Conservation (phyloP, 2,113 vertebrate genomes). For the Hippocampus abdominalis region DNA sequence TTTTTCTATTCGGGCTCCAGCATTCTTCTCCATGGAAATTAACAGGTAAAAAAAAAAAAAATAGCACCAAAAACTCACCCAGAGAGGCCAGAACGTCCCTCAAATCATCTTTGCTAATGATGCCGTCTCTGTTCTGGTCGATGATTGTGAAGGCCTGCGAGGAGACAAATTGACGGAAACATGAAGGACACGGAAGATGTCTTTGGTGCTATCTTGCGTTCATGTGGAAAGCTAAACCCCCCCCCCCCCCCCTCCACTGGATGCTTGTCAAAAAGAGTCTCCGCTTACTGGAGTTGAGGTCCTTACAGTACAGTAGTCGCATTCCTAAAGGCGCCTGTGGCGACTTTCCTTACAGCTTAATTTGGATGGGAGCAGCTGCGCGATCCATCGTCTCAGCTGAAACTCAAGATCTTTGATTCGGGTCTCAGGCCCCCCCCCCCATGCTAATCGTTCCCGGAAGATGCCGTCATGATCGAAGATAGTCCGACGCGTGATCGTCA, state of each 20-base stretch:
- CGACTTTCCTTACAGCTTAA: slow-evolving; percentile 4
- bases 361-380: slow-evolving; percentile 54
- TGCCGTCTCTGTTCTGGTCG: slow-evolving; percentile 89
- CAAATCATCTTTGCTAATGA: slow-evolving; percentile 89
- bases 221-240: not conserved
- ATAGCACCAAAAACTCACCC: slow-evolving; percentile 66
- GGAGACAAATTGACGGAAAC: not conserved
- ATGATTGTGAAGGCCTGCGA: slow-evolving; percentile 88
- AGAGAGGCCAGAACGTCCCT: slow-evolving; percentile 86
- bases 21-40: not conserved
- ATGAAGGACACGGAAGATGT: not conserved
- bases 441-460: not conserved
- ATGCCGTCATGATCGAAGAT: not conserved
- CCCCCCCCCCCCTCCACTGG: not conserved
- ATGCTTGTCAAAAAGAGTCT: not conserved
- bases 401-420: slow-evolving; percentile 59
- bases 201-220: not conserved
- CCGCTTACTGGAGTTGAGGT: not conserved
- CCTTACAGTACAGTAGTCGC: slow-evolving; percentile 1
- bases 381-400: slow-evolving; percentile 41
- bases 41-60: not conserved
- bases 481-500: not conserved
- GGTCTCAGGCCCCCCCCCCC: slow-evolving; percentile 20
- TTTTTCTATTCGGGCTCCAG: too few relatives aligned
- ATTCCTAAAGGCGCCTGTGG: slow-evolving; percentile 5